These are phyloP conservation scores for Nestor notabilis DNA, from an alignment of 2,113 vertebrate genomes.

Conservation along the genomic window DNA sequence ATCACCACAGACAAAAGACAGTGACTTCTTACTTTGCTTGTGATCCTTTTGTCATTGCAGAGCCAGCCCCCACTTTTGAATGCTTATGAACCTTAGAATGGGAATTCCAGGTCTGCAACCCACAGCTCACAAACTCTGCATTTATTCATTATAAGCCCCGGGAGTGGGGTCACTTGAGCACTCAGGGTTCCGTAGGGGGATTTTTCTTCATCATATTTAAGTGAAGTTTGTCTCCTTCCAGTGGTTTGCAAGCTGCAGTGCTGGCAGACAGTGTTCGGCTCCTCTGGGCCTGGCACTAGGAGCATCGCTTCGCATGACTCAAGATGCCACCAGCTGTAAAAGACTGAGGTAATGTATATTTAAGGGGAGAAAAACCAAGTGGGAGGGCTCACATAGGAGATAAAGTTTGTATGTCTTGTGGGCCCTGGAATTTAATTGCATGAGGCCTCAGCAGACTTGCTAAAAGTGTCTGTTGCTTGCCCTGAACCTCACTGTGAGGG, in stretches of 20 bases:
- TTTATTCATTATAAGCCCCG: background rate
- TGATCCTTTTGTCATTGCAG: background rate
- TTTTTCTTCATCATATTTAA: background rate
- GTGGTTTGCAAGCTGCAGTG: slow-evolving; percentile 18
- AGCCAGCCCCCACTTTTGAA: background rate
- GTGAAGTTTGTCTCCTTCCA: slow-evolving; percentile 9
- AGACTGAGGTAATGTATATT: slow-evolving; percentile 17
- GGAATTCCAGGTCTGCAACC: background rate
- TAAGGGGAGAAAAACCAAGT: background rate
- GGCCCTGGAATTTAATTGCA: background rate
- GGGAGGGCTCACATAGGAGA: background rate
- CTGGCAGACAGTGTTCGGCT: background rate
- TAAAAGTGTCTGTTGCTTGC: background rate
- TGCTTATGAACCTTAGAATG: background rate
- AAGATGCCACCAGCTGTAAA: slow-evolving; percentile 21
- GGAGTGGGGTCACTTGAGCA: background rate
- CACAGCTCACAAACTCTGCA: background rate
- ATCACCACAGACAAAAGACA: background rate
- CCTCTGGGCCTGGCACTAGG: background rate
- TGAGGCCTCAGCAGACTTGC: background rate
- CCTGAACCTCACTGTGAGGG: background rate
- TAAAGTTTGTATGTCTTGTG: background rate
- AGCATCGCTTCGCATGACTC: background rate
- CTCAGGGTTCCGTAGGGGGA: background rate
- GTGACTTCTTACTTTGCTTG: slow-evolving; percentile 31